A percentile compares a stretch with the other conserved stretches of the same genome.
Evolutionary conservation across 1,140 invertebrate species (phyloP).

Genomic region (Monomorium pharaonis): DNA sequence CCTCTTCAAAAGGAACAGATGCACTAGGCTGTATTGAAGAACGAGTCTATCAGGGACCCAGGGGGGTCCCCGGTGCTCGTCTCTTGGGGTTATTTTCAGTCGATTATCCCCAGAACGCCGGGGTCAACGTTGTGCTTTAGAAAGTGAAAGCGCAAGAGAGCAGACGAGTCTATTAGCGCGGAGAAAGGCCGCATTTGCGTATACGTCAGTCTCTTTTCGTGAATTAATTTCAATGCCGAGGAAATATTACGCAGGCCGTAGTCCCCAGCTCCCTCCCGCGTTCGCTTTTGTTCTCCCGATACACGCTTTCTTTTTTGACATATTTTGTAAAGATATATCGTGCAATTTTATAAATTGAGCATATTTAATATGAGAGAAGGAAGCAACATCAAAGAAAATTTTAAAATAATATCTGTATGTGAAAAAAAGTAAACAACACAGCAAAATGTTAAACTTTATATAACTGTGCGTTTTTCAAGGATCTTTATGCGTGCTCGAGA

Average conservation of each 20-base stretch:
- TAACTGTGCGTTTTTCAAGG: background rate
- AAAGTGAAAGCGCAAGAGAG: constrained; percentile 64
- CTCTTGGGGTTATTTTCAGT: constrained; percentile 85
- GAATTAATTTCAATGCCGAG: constrained; percentile 33
- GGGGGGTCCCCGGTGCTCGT: constrained; percentile 66
- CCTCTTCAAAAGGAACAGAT: constrained; percentile 81
- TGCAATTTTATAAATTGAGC: constrained; percentile 13
- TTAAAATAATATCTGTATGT: background rate
- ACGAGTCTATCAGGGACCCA: constrained; percentile 56
- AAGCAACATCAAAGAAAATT: background rate
- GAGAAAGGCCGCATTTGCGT: constrained; percentile 43
- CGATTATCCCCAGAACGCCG: constrained; percentile 82
- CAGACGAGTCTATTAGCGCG: constrained; percentile 78
- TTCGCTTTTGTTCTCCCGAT: background rate
- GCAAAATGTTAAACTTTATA: background rate
- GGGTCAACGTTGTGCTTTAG: constrained; percentile 75
- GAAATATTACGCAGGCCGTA: constrained; percentile 7
- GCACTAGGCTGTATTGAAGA: constrained; percentile 76
- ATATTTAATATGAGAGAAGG: background rate
- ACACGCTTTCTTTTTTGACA: background rate
- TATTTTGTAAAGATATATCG: background rate
- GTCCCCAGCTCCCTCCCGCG: background rate
- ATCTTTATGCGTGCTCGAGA: constrained; percentile 20
- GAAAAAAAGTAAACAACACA: background rate
- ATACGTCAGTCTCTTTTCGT: constrained; percentile 13